phyloP scores from a whole-genome alignment of 2,888 invertebrate genomes.

The Stenoptilia bipunctidactyla region DNA sequence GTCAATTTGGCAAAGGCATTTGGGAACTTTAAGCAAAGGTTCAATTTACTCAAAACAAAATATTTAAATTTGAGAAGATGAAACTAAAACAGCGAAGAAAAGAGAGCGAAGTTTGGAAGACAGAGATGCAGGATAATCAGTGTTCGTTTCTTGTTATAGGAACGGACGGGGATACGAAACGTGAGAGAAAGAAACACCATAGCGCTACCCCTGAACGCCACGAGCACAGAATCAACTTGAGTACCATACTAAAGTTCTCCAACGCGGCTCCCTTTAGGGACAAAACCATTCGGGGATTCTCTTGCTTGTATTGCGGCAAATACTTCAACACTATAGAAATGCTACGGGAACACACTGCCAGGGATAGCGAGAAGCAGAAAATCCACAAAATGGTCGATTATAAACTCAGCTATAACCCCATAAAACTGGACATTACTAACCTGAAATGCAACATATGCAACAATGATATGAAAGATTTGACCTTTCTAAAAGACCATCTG shows the following conservation, averaged over 20 bases:
- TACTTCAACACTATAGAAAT: conserved; percentile 44
- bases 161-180: conserved; percentile 44
- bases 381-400: conserved; percentile 58
- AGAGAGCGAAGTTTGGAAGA: no score
- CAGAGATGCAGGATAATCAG: conserved; percentile 51
- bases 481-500: conserved; percentile 50
- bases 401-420: conserved; percentile 60
- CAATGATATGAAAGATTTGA: conserved; percentile 41
- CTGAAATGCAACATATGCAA: conserved; percentile 44
- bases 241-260: conserved; percentile 56
- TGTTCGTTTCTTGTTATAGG: conserved; percentile 65
- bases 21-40: no score
- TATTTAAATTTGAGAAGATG: no score
- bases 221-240: conserved; percentile 61
- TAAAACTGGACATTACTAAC: conserved; percentile 56
- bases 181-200: conserved; percentile 50
- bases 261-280: conserved; percentile 62
- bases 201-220: conserved; percentile 61
- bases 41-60: no score
- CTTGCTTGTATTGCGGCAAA: conserved; percentile 58
- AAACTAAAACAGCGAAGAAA: no score
- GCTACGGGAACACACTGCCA: conserved; percentile 44
- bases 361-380: conserved; percentile 49
- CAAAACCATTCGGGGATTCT: conserved; percentile 56
- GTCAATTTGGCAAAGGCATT: no score